These are phyloP conservation scores for Anoplopoma fimbria DNA, from an alignment of 2,113 vertebrate species.

Conservation along the genomic window DNA sequence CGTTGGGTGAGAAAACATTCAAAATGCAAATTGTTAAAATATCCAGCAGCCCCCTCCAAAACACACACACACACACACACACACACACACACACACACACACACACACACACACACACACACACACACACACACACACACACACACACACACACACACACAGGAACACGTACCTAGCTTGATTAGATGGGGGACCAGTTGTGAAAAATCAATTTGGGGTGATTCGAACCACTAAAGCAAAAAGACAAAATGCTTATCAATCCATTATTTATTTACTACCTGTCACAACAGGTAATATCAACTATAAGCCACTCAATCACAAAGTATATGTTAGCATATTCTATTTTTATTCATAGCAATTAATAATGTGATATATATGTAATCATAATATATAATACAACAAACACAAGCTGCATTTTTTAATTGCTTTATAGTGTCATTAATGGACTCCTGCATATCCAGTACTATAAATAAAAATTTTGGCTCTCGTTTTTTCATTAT, in stretches of 20 bases:
- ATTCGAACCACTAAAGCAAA: conserved; percentile 64
- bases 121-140: conserved; percentile 22
- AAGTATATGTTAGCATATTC: neutral
- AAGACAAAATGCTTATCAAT: conserved; percentile 50
- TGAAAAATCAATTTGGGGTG: conserved; percentile 69
- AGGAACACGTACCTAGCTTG: conserved; percentile 46
- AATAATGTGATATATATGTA: neutral
- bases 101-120: conserved; percentile 32
- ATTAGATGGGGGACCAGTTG: conserved; percentile 61
- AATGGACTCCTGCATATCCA: too few species aligned
- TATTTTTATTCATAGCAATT: conserved; percentile 35
- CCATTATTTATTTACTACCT: conserved; percentile 66
- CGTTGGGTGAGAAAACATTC: conserved; percentile 74
- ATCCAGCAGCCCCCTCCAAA: conserved; percentile 10
- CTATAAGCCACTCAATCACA: conserved; percentile 16
- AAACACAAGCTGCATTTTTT: neutral
- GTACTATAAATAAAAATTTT: too few species aligned
- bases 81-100: conserved; percentile 26
- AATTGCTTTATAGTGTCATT: neutral
- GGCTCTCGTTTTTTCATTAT: neutral
- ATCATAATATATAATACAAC: neutral
- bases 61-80: conserved; percentile 23
- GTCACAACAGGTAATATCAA: conserved; percentile 47
- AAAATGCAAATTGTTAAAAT: conserved; percentile 80
- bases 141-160: conserved; percentile 39